phyloP scores from a whole-genome alignment of 2,113 vertebrate species.

The Caracal caracal region DNA sequence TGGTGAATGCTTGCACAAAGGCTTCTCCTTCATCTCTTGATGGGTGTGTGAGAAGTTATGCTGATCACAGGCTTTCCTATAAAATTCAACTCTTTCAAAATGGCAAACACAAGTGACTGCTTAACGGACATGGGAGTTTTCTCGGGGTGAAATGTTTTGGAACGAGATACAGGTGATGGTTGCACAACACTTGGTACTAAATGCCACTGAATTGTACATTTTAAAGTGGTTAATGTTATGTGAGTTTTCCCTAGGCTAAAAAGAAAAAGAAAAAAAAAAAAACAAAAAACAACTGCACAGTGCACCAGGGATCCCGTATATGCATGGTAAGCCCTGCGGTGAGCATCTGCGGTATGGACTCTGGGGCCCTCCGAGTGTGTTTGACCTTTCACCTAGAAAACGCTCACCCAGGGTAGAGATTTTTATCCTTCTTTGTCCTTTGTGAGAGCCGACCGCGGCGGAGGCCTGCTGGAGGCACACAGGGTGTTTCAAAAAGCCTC shows the following conservation, averaged over 20 bases:
- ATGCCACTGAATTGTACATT: neutral
- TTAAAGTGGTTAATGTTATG: neutral
- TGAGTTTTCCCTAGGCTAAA: neutral
- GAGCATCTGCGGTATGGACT: neutral
- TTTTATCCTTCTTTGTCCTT: neutral
- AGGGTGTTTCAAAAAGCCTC: neutral
- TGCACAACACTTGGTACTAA: neutral
- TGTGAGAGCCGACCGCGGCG: neutral
- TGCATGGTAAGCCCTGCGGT: neutral
- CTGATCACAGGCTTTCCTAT: neutral
- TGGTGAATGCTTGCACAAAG: neutral
- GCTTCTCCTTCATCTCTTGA: neutral
- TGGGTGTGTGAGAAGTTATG: neutral
- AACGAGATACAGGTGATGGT: neutral
- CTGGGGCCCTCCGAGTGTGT: neutral
- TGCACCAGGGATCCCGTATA: neutral
- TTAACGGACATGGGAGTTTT: neutral
- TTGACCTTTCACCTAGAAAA: constrained; percentile 5
- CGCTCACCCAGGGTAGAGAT: neutral
- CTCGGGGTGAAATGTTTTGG: neutral
- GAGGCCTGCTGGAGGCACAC: fast-evolving
- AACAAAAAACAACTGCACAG: neutral
- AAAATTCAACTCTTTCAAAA: neutral
- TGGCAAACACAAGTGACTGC: neutral
- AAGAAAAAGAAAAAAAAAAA: neutral